Evolutionary conservation across 2,888 invertebrate genomes (phyloP), one percentile per base, ranked within the genome.

Genomic region (Rhabditoides inermis): DNA sequence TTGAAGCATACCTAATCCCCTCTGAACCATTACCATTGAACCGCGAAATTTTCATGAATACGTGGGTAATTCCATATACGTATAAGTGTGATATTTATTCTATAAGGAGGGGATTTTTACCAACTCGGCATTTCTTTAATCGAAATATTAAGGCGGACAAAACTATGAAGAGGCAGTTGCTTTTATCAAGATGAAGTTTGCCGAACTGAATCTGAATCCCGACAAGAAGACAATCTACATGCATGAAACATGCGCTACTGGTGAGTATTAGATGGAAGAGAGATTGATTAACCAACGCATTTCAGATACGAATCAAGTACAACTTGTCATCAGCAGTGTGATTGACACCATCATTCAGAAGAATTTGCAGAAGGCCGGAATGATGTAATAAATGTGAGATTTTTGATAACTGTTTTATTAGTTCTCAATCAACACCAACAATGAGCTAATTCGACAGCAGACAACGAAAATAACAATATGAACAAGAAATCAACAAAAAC

Each of bases 161-260:
- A 87, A 89, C 83, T 91, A 92, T 83, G 90, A 92, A 79, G 86
- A 90, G 80, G 95, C 98, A 81, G 87, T 95, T 82, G 92, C 94
- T 83, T 98, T 95, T 84, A 98, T 98, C 79, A 86, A 98, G 81
- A 87, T 91, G 83, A 98, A 95, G 92, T 98, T 98, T 84, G 94
- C 91, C 82, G 95, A 98, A 82, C 86, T 98, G 81, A 98, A 99
- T 83, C 94, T 95, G 73, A 95, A 98, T 83, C 90, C 89, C 76
- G 95, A 98, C 85, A 98, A 98, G 56, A 72, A 70, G 84, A 95
- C 95, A 78, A 95, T 98, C 83, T 98, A 98, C 84, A 98, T 95
- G 82, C 98, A 98, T 84, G 95, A 98, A 84, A 67, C 67, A 22
- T 51, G 46, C 25, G 45, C 51, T 30, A 51, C 45, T 3, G 51